Conservation (phyloP, 2,113 vertebrate genomes). For the Ceyx margarethae region DNA sequence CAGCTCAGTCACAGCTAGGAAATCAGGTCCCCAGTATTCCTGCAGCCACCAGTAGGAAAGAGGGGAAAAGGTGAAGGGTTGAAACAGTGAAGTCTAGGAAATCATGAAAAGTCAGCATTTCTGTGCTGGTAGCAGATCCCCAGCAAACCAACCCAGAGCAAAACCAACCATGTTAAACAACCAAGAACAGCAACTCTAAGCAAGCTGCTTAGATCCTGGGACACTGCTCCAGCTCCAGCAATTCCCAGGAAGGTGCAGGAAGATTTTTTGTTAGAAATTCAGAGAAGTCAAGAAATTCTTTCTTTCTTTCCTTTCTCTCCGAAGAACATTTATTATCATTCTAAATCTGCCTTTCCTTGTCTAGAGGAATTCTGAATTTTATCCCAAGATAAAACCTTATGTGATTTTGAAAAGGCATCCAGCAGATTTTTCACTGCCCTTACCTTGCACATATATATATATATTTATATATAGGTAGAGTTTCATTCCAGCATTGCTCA, state of each 20-base stretch:
- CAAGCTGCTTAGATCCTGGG: not conserved
- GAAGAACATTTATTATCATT: not conserved
- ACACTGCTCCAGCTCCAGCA: not conserved
- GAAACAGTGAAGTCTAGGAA: conserved; percentile 33
- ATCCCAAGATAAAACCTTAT: not conserved
- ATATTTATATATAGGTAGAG: not conserved
- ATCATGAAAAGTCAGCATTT: conserved; percentile 43
- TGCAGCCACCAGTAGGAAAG: conserved; percentile 42
- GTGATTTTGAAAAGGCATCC: not conserved
- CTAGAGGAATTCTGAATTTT: not conserved
- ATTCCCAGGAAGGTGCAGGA: not conserved
- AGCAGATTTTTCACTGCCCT: not conserved
- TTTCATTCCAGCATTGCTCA: not conserved
- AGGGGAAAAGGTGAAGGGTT: conserved; percentile 44
- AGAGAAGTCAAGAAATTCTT: not conserved
- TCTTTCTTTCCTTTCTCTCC: not conserved
- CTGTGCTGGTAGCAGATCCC: not conserved
- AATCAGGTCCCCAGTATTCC: not conserved
- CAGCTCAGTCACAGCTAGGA: conserved; percentile 45
- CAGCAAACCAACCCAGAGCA: conserved; percentile 5
- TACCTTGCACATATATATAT: not conserved
- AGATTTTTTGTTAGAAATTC: not conserved
- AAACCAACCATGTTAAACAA: not conserved
- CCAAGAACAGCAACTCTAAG: not conserved
- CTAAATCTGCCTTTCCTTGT: not conserved